phyloP scores from a whole-genome alignment of 2,888 invertebrate genomes.

The Trissolcus japonicus region DNA sequence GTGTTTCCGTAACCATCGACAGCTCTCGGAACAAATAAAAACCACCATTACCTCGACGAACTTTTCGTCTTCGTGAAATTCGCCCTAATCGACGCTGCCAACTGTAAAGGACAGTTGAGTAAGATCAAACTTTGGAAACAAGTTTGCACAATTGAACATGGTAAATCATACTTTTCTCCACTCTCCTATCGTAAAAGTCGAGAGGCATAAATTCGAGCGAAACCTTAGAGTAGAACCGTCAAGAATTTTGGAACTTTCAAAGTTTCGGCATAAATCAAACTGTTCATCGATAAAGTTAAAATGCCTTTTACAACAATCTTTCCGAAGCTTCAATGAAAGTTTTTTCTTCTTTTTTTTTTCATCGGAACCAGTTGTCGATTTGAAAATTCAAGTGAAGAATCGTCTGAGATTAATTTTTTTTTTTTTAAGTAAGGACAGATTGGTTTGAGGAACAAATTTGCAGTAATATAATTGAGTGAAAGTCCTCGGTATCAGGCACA shows the following conservation, averaged over 20 bases:
- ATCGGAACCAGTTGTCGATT: no score
- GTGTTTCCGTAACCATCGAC: slow-evolving; percentile 1
- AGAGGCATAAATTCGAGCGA: slow-evolving; percentile 7
- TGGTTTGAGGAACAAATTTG: no score
- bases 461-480: neutral
- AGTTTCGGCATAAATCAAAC: slow-evolving; percentile 9
- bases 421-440: no score
- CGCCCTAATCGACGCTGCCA: no score
- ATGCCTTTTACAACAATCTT: no score
- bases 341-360: no score
- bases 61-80: no score
- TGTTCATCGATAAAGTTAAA: slow-evolving; percentile 4
- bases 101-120: no score
- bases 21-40: neutral
- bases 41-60: no score
- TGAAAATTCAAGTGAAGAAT: no score
- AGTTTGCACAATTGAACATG: slow-evolving; percentile 2
- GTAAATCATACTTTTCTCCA: slow-evolving; percentile 11
- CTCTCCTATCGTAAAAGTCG: slow-evolving; percentile 12
- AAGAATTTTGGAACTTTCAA: slow-evolving; percentile 3
- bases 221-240: neutral
- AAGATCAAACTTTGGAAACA: neutral
- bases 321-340: no score
- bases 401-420: no score
- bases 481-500: slow-evolving; percentile 22